Evolutionary conservation across 2,888 invertebrate genomes (phyloP), one percentile per base, ranked within the genome.

Genomic region (Bombylius discolor): DNA sequence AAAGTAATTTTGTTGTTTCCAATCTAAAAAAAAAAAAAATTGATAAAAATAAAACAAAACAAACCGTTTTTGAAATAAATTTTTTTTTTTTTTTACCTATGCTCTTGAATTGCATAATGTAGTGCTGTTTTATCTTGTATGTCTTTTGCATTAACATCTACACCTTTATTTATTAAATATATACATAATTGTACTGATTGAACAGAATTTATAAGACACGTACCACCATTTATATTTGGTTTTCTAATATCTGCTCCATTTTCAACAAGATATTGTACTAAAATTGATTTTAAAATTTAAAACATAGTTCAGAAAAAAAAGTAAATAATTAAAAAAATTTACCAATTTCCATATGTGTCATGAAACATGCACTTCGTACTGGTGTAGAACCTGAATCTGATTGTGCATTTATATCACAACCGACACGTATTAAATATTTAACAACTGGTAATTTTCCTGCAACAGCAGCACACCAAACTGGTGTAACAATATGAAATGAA

Each of bases 401-500:
- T 48, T 85, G 81, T 47, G 90, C 88, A 77, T 94, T 86, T n/a
- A 94, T 81, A 67, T 86, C 80, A 45, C 93, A 93, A 57, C 88
- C 89, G 64, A 88, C 82, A 58, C 82, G 79, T 31, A 89, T 80
- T 56, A 95, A 79, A 70, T 82, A 84, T 68, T 85, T 84, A 52
- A 94, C 83, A 62, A 89, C 85, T 47, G 79, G 77, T 13, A 91
- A 71, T 63, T 85, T 85, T 13, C 92, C 92, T 7, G 88, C 85
- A 3, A 94, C 94, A 5, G 92, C 88, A 4, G 94, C 92, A 76
- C 88, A 88, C 95, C 95, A 95, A 58, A 95, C 76, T 36, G 94
- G 92, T 13, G 92, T 90, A 4, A 90, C 93, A 66, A 79, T 79
- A 76, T 93, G 93, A 62, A 72, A 71, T 52, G 72, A 70, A 69